Evolutionary conservation across 1,140 invertebrate genomes (phyloP), one percentile per base, ranked within the genome.

Genomic region (Hycleus cichorii): DNA sequence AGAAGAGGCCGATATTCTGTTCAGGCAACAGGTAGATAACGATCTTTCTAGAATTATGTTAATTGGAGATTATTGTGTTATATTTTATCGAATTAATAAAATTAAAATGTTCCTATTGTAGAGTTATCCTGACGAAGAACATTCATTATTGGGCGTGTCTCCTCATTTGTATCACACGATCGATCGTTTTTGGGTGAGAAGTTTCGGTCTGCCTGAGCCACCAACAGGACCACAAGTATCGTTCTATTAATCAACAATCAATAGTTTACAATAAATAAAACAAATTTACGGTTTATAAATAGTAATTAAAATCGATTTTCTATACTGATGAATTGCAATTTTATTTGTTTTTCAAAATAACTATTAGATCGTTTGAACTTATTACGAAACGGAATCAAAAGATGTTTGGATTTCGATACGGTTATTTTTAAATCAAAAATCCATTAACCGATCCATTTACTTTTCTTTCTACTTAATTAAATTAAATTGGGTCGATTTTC

Each of bases 71-170:
- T 43, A 54, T 54, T 48, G 48, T 60, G 11, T 9, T 43, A 46
- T 12, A 32, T 44, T 53, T 39, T 11, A 25, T 50, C 7, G 10
- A 45, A 38, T 26, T 45, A 45, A 10, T 12, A 39, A 32, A 32
- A 32, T 7, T 32, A 47, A 47, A 18, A 43, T 46, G 8, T 49
- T 47, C 43, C 6, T 69, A 63, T 85, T 82, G 39, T 78, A 95
- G 92, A 91, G 87, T 45, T 97, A 97, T 70, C 88, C 93, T 0
- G 94, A 97, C 75, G 91, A 97, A 74, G 89, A 91, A 49, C 95
- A 98, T 70, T 82, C 83, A 7, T 80, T 98, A 47, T 73, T 75
- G 5, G 84, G 84, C 40, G 86, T 92, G 0, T 77, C 82, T 46
- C 78, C 77, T 38, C 94, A 97, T 78, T 78, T 97, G 39, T 97